phyloP scores from a whole-genome alignment of 2,797 vertebrate species.

The Sebastes jordani region DNA sequence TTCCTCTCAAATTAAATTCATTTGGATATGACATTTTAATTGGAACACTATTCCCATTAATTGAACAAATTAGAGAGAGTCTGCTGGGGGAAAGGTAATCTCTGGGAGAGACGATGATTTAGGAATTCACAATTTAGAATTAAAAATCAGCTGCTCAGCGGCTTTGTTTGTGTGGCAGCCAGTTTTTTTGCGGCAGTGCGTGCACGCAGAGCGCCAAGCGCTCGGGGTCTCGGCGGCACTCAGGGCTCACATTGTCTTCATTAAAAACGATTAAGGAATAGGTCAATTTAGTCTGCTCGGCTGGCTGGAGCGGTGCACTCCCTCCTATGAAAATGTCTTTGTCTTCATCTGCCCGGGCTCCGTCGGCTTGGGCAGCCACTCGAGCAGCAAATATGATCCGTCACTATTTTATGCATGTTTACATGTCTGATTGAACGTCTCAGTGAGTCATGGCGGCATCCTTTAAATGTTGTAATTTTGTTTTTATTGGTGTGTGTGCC shows the following conservation, averaged over 20 bases:
- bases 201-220: conserved; percentile 31
- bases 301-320: conserved; percentile 57
- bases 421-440: conserved; percentile 67
- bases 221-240: conserved; percentile 63
- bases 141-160: conserved; percentile 63
- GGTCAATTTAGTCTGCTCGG: conserved; percentile 78
- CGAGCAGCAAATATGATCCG: conserved; percentile 71
- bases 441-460: conserved; percentile 42
- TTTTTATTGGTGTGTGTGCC: neutral
- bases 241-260: conserved; percentile 78
- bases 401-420: conserved; percentile 66
- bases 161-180: conserved; percentile 70
- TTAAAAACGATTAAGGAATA: conserved; percentile 83
- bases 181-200: conserved; percentile 37
- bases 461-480: conserved; percentile 33
- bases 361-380: conserved; percentile 46
- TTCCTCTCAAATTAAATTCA: conserved; percentile 77
- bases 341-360: conserved; percentile 63
- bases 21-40: conserved; percentile 83
- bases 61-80: conserved; percentile 78
- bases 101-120: conserved; percentile 70
- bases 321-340: conserved; percentile 67
- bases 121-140: conserved; percentile 73
- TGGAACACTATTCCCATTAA: conserved; percentile 81
- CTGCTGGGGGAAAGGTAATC: conserved; percentile 76